These are phyloP conservation scores for Aramus guarauna DNA, from an alignment of 2,113 vertebrate species.

Conservation along the genomic window DNA sequence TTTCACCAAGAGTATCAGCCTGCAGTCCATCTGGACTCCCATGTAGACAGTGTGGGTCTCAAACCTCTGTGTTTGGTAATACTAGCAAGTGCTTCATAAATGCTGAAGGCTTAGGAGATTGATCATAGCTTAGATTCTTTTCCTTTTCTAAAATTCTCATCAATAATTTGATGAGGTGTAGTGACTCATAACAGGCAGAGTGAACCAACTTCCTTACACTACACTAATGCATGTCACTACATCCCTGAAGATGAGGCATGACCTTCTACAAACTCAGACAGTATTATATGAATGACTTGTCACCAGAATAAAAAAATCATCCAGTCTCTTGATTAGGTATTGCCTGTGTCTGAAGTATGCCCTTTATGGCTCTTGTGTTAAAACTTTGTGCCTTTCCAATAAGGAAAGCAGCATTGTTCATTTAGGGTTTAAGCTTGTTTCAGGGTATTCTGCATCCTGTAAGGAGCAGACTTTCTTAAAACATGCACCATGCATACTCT, in stretches of 20 bases:
- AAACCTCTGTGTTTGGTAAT: background rate
- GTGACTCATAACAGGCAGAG: background rate
- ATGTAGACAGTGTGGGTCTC: background rate
- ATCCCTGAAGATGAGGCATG: background rate
- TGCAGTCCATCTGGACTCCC: background rate
- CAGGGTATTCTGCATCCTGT: fast-evolving
- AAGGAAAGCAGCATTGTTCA: background rate
- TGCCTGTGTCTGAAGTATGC: background rate
- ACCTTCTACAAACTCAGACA: background rate
- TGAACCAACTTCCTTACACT: background rate
- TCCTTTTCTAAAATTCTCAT: background rate
- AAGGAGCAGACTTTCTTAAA: background rate
- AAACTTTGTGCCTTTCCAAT: background rate
- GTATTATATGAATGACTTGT: background rate
- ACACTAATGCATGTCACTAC: background rate
- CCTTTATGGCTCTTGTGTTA: background rate
- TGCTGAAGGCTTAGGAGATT: background rate
- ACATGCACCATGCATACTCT: background rate
- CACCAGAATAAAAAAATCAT: background rate
- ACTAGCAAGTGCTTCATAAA: background rate
- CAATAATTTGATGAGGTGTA: background rate
- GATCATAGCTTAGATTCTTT: background rate
- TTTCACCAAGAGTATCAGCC: background rate
- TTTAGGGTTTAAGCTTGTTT: background rate
- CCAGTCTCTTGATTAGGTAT: background rate